Base-by-base conservation (phyloP, 1,140 invertebrate species). In the Anastrepha obliqua region DNA sequence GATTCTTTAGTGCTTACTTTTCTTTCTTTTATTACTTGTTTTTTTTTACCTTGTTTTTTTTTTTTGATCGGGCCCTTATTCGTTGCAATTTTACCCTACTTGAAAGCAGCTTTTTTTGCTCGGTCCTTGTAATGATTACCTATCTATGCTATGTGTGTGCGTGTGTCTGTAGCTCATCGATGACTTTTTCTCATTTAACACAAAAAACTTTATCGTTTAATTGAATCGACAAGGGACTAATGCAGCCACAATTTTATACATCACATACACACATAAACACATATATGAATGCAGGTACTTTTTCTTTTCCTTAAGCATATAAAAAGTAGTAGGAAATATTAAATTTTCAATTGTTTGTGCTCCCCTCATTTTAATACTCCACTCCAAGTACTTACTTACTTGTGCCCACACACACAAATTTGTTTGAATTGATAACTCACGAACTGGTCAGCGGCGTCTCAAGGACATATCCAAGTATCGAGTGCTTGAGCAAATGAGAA, bases 141-240 rank as follows among this genome's bases (percentile, higher is more conserved):
- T 42, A 13, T 29, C 29, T 29, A 29, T 29, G 29, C 29, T 29
- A 29, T 29, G 29, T 29, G 29, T 29, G 29, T 29, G 29, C 1
- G 29, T 29, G 29, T 29, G 29, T 29, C 65, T 39, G 29, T 11
- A 29, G n/a, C n/a, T 29, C 20, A 65, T 20, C 64, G 64, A 15
- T 74, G 67, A 42, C 39, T 44, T 29, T 74, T 74, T 74, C 67
- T 47, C 67, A 74, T 74, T 74, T 47, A 44, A 47, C 39, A 13
- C 67, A 74, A 11, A 55, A 74, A 74, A 74, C 67, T 74, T 74
- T 74, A 74, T 74, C 67, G 67, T 74, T 74, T 74, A 74, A 74
- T 74, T 74, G 67, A 74, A 74, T 74, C 42, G 67, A 42, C 67
- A 74, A 44, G 42, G 67, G 42, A 74, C 42, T 42, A 47, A 39